phyloP scores from a whole-genome alignment of 2,888 invertebrate genomes.

The Conomelus anceps region DNA sequence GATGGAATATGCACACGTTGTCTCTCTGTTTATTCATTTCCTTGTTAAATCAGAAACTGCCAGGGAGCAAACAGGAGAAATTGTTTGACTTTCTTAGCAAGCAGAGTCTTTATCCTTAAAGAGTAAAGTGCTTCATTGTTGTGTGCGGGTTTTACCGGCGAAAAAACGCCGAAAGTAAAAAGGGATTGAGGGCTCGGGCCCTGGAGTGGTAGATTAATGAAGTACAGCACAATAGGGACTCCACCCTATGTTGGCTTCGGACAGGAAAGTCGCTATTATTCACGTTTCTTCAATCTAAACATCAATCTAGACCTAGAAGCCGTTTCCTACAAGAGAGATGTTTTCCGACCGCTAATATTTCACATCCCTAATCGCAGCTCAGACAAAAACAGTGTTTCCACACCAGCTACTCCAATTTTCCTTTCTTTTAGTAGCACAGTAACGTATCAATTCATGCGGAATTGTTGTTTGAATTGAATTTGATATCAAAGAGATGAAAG shows the following conservation, averaged over 20 bases:
- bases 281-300: background rate
- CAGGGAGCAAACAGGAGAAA: background rate
- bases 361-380: background rate
- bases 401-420: background rate
- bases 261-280: background rate
- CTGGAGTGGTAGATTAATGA: background rate
- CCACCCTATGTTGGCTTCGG: background rate
- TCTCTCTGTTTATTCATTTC: background rate
- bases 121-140: background rate
- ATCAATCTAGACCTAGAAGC: background rate
- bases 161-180: background rate
- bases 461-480: no score
- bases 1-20: background rate
- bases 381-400: background rate
- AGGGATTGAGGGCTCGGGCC: background rate
- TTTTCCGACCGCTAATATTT: background rate
- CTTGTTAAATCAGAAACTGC: background rate
- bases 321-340: background rate
- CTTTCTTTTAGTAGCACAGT: no score
- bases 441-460: no score
- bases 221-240: background rate
- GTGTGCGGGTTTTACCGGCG: background rate
- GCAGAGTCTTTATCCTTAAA: background rate
- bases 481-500: no score
- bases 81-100: background rate